Evolutionary conservation across 1,140 invertebrate species (phyloP).

Genomic region (Ladona fulva): DNA sequence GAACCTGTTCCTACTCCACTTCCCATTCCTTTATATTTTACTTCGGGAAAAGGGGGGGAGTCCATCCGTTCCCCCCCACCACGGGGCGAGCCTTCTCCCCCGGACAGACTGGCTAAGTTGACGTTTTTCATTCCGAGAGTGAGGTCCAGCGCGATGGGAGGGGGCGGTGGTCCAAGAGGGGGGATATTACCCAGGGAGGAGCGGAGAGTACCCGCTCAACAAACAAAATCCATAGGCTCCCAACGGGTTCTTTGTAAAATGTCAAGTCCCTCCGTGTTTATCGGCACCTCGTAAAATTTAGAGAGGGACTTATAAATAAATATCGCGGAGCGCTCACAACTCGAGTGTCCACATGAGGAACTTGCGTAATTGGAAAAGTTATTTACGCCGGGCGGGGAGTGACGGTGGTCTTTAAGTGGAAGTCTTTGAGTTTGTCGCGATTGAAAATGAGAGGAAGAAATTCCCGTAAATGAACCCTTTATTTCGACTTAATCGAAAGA

Average conservation of each 20-base stretch:
- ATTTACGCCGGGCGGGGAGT: too few relatives aligned
- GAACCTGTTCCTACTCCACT: background rate
- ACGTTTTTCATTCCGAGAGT: background rate
- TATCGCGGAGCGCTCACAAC: too few relatives aligned
- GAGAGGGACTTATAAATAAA: too few relatives aligned
- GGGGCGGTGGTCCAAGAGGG: background rate
- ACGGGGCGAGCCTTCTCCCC: background rate
- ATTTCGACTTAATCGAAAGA: too few relatives aligned
- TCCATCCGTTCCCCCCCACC: background rate
- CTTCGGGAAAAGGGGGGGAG: background rate
- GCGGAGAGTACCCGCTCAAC: background rate
- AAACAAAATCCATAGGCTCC: background rate
- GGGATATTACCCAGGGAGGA: background rate
- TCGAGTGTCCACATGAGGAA: too few relatives aligned
- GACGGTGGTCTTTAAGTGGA: too few relatives aligned
- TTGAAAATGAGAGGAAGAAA: too few relatives aligned
- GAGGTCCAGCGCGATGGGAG: background rate
- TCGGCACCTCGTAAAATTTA: background rate
- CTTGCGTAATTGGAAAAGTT: too few relatives aligned
- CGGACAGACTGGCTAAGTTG: background rate
- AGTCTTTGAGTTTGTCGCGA: too few relatives aligned
- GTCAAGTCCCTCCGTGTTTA: too few relatives aligned
- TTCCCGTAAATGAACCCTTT: too few relatives aligned
- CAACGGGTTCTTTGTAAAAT: background rate
- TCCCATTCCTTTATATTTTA: background rate